Evolutionary conservation across 2,888 invertebrate genomes (phyloP), one percentile per base, ranked within the genome.

Genomic region (Germaria angustata): DNA sequence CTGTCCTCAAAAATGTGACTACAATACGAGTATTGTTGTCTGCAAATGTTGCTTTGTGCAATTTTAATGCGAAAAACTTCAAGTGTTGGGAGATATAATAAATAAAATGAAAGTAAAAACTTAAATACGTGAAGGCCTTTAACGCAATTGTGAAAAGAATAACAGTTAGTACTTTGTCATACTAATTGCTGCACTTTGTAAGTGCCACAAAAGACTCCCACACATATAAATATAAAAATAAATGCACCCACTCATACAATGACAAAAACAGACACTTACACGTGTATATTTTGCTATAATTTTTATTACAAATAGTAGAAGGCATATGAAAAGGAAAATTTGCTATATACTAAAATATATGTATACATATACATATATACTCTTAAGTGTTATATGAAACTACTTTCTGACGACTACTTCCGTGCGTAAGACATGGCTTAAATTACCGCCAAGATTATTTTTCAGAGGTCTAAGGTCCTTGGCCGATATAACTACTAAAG

Each of bases 161-260:
- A 76, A 76, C 78, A 66, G 72, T 39, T 15, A 84, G 85, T 86
- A 88, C 86, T 89, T 89, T 89, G 87, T 88, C 89, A 88, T 85
- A 86, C 86, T 88, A 88, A 89, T 88, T 88, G 87, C 87, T 84
- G 86, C 87, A 88, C 88, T 88, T 89, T 89, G 89, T 87, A 86
- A 87, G 85, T 88, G 88, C 87, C 88, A 87, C 83, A 71, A 84
- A 75, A 71, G 49, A 77, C 51, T 68, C 32, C 22, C 17, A 15
- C 51, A 32, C 11, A 39, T 7, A 39, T 34, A 63, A 41, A 28
- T 36, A 28, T 0, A 28, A 0, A 55, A 46, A 34, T 13, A 46
- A 53, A 22, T 44, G 41, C 41, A 51, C 2, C 9, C 22, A 71
- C 24, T 39, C 28, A 17, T 6, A 53, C 8, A 15, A 2, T 46